phyloP scores from a whole-genome alignment of 1,140 invertebrate genomes.

The Hydropsyche tenuis region DNA sequence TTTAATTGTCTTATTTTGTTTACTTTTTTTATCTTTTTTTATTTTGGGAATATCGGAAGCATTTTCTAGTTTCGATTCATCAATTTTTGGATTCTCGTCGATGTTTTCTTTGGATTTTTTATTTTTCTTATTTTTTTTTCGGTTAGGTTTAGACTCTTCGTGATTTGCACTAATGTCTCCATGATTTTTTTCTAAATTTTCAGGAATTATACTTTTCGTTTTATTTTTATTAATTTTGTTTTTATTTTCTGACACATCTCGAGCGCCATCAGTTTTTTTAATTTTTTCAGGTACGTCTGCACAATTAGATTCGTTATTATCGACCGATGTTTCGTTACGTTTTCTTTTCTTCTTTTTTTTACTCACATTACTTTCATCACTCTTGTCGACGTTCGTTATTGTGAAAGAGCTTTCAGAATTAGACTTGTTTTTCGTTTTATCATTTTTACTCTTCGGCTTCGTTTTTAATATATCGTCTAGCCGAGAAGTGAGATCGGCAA shows the following conservation, averaged over 20 bases:
- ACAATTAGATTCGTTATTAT: too few species aligned
- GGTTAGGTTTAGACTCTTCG: too few species aligned
- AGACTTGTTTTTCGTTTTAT: constrained; percentile 42
- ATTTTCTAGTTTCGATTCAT: neutral
- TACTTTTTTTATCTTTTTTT: constrained; percentile 12
- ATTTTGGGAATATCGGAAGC: neutral
- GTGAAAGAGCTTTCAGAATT: constrained; percentile 22
- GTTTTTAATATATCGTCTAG: constrained; percentile 49
- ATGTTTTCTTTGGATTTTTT: constrained; percentile 46
- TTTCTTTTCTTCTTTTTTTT: constrained; percentile 46
- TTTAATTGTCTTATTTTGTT: constrained; percentile 18
- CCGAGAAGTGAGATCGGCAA: constrained; percentile 43
- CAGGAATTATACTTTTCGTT: too few species aligned
- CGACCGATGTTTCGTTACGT: constrained; percentile 24
- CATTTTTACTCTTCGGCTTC: constrained; percentile 44
- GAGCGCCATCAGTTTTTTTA: too few species aligned
- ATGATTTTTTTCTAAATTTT: too few species aligned
- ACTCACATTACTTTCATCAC: neutral
- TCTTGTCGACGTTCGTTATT: neutral
- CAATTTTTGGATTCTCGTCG: neutral
- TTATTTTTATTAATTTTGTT: too few species aligned
- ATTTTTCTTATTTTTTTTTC: too few species aligned
- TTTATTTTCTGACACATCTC: too few species aligned
- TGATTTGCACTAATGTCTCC: too few species aligned
- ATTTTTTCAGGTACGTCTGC: too few species aligned